phyloP scores from a whole-genome alignment of 1,140 invertebrate genomes.

The Caerostris darwini region DNA sequence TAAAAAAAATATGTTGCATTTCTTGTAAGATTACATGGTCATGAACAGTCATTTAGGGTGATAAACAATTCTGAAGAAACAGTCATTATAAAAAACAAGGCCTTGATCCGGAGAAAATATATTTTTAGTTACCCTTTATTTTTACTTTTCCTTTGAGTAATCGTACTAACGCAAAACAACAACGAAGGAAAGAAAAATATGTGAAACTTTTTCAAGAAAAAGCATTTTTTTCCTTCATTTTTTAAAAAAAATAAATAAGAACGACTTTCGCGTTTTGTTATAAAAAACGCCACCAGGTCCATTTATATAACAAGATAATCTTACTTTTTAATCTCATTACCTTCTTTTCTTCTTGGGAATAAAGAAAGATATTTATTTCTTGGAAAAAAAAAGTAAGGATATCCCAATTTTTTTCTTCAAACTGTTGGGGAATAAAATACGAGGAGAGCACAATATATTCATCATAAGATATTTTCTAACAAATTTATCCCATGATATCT shows the following conservation, averaged over 20 bases:
- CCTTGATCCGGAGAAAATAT: no score
- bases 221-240: background rate
- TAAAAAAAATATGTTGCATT: no score
- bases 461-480: background rate
- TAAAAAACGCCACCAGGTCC: background rate
- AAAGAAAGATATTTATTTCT: background rate
- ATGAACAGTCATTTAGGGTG: no score
- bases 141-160: background rate
- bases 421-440: background rate
- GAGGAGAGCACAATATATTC: background rate
- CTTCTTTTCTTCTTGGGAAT: background rate
- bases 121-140: no score
- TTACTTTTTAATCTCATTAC: slow-evolving; percentile 26
- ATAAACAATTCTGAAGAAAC: no score
- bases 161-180: background rate
- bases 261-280: background rate
- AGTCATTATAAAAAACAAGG: no score
- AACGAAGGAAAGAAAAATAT: background rate
- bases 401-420: background rate
- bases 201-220: background rate
- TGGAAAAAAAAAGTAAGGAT: background rate
- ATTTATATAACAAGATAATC: slow-evolving; percentile 41
- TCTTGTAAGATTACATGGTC: no score
- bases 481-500: background rate
- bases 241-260: background rate